Percentiles rank a stretch among this genome's conserved stretches.
These are phyloP conservation scores for Strix aluco DNA, from an alignment of 2,113 vertebrate genomes.

Conservation along the genomic window DNA sequence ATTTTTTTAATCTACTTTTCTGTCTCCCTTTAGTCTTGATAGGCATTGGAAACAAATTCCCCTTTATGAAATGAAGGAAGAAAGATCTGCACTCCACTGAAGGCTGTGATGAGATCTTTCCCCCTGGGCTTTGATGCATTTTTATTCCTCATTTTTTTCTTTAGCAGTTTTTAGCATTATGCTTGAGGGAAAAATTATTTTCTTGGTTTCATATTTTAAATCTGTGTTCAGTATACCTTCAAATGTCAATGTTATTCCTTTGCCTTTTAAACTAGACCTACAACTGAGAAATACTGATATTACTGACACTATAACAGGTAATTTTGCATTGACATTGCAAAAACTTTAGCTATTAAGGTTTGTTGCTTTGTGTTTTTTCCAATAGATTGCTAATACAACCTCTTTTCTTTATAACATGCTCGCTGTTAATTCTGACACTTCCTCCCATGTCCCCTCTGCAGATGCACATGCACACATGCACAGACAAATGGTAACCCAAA, in stretches of 20 bases:
- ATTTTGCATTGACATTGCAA: neutral
- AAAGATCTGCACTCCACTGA: neutral
- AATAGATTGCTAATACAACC: neutral
- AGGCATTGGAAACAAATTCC: neutral
- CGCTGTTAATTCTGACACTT: neutral
- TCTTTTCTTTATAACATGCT: neutral
- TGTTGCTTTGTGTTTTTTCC: too few relatives aligned
- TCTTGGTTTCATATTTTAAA: neutral
- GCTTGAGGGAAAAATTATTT: neutral
- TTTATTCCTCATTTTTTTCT: neutral
- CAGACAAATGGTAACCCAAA: conserved; percentile 4
- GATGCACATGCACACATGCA: neutral
- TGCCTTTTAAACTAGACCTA: neutral
- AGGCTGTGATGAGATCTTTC: neutral
- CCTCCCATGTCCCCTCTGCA: neutral
- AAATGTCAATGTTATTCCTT: neutral
- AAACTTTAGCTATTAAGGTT: neutral
- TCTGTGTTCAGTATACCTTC: neutral
- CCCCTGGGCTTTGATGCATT: neutral
- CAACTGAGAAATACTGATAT: neutral
- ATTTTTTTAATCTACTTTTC: neutral
- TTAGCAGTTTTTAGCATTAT: neutral
- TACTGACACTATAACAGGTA: neutral
- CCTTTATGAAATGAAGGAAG: neutral
- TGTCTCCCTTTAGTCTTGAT: neutral